Evolutionary conservation across 2,888 invertebrate species (phyloP), one percentile per base, ranked within the genome.

Genomic region (Xylota sylvarum): DNA sequence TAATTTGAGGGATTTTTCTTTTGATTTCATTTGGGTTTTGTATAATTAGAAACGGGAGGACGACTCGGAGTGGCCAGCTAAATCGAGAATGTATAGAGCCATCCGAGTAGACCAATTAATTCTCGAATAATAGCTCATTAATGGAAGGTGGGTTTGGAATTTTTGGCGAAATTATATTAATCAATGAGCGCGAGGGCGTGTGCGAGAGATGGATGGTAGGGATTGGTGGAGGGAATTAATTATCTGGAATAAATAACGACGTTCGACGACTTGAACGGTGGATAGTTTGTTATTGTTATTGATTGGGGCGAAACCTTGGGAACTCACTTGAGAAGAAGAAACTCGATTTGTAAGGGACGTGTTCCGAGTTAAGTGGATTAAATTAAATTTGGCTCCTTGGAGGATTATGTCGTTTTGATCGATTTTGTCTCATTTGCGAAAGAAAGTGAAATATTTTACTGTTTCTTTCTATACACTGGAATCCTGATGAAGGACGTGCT

Each of bases 1-100:
- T 67, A 50, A 58, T 77, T 76, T 58, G 65, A 74, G 14, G 46
- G 48, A 60, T 17, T 40, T 65, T 43, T 67, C 40, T 58, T 67
- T 58, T 67, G 46, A 58, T 67, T 67, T 48, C 30, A 67, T 50
- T 67, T 43, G 23, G 6, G 37, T n/a, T 2, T 30, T 50, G 14
- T 43, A 48, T 58, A 67, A 65, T 56, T 56, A 46, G 65, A 52
- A 23, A n/a, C 9, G 17, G 23, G n/a, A n/a, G n/a, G n/a, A n/a
- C n/a, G n/a, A n/a, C n/a, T 10, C 1, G 7, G 12, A 12, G 40
- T 4, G 40, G 9, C 2, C n/a, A 5, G 35, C 4, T 69, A 27
- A 50, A 50, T 17, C 35, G 23, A 50, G 3, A 69, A 5, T 67
- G 9, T 27, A 23, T 9, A 35, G 27, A 67, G n/a, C 50, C 37